These are phyloP conservation scores for Macropodus opercularis DNA, from an alignment of 2,797 vertebrate species.

Conservation along the genomic window DNA sequence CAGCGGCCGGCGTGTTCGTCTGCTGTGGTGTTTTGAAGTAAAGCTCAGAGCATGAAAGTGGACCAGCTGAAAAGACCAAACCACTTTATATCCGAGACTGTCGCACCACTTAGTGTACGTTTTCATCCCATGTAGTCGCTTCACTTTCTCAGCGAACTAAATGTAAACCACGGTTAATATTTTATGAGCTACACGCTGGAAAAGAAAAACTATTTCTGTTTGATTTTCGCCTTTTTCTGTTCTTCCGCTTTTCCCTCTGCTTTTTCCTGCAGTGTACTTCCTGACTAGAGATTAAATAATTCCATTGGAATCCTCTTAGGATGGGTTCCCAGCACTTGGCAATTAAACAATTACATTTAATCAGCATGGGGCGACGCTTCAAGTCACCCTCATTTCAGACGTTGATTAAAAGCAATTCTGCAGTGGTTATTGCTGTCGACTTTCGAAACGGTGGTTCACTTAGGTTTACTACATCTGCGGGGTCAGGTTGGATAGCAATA, in stretches of 20 bases:
- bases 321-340: constrained; percentile 83
- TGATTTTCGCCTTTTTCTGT: constrained; percentile 61
- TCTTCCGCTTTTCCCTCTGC: constrained; percentile 53
- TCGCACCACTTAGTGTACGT: constrained; percentile 53
- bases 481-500: constrained; percentile 76
- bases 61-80: constrained; percentile 40
- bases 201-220: constrained; percentile 58
- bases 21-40: constrained; percentile 15
- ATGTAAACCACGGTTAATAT: constrained; percentile 78
- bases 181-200: constrained; percentile 58
- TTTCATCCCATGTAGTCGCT: constrained; percentile 31
- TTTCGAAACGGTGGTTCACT: constrained; percentile 77
- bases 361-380: constrained; percentile 84
- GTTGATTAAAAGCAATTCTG: constrained; percentile 86
- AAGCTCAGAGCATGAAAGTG: constrained; percentile 24
- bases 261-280: constrained; percentile 78
- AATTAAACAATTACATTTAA: constrained; percentile 87
- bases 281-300: constrained; percentile 85
- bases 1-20: background rate
- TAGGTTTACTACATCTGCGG: constrained; percentile 74
- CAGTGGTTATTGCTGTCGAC: constrained; percentile 81
- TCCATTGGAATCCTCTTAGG: constrained; percentile 84
- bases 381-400: constrained; percentile 85
- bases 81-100: constrained; percentile 50
- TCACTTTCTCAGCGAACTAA: constrained; percentile 61